A percentile compares a stretch with the other conserved stretches of the same genome.
phyloP scores from a whole-genome alignment of 2,113 vertebrate genomes.

The Neomonachus schauinslandi region DNA sequence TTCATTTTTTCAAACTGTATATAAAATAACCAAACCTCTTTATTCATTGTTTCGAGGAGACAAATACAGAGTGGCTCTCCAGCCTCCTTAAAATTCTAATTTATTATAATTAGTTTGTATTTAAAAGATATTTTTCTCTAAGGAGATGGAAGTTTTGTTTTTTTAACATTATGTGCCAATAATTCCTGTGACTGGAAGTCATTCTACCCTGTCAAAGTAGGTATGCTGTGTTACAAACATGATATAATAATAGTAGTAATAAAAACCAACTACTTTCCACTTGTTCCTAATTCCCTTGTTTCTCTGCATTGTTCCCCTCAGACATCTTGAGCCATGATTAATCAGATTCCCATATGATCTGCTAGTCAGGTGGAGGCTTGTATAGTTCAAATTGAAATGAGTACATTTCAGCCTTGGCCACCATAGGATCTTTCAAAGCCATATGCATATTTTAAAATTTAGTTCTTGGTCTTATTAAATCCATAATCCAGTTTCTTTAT shows the following conservation, averaged over 20 bases:
- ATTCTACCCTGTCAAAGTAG: background rate
- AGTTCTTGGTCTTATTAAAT: background rate
- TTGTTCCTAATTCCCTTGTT: background rate
- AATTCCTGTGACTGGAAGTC: conserved; percentile 33
- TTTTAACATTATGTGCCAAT: background rate
- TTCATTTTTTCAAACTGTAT: background rate
- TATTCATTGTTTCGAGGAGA: conserved; percentile 29
- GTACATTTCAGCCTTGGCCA: background rate
- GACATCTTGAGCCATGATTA: background rate
- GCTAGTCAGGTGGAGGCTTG: background rate
- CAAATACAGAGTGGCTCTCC: background rate
- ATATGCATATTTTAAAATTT: conserved; percentile 10
- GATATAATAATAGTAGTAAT: background rate
- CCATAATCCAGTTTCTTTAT: background rate
- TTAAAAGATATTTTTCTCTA: conserved; percentile 27
- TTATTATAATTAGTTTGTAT: conserved; percentile 56
- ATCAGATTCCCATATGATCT: conserved; percentile 12
- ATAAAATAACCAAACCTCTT: conserved; percentile 18
- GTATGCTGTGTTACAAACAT: conserved; percentile 3
- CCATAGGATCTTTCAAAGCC: background rate
- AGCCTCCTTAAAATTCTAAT: conserved; percentile 53
- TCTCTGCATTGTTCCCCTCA: background rate
- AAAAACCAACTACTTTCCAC: background rate
- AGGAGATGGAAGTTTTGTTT: background rate
- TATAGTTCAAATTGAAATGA: background rate